phyloP scores from a whole-genome alignment of 1,140 invertebrate species.

The Berghia stephanieae region DNA sequence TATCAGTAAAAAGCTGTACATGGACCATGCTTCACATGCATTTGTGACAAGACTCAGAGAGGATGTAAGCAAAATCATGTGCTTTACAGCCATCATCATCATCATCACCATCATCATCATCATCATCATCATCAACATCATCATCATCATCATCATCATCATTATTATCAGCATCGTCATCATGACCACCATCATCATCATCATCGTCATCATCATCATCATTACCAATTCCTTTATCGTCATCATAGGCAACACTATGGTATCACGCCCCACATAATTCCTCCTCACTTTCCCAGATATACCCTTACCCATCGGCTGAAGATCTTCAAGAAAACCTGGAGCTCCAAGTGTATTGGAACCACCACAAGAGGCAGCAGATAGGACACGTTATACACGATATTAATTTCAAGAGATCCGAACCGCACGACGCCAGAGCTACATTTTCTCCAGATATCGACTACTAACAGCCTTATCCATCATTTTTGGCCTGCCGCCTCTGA shows the following conservation, averaged over 20 bases:
- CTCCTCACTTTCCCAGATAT: conserved; percentile 38
- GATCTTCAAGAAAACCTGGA: conserved; percentile 48
- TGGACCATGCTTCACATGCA: conserved; percentile 45
- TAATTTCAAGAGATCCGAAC: conserved; percentile 3
- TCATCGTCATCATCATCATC: background rate
- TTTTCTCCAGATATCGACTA: background rate
- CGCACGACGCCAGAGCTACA: conserved; percentile 21
- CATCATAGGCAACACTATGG: background rate
- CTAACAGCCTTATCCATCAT: background rate
- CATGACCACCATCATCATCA: too few relatives aligned
- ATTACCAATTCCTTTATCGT: background rate
- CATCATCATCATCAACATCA: background rate
- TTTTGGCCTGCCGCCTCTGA: too few relatives aligned
- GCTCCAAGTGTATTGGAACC: conserved; percentile 46
- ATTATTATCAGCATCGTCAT: too few relatives aligned
- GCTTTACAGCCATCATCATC: background rate
- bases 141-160: background rate
- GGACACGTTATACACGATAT: conserved; percentile 22
- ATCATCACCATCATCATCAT: conserved; percentile 7
- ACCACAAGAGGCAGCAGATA: conserved; percentile 37
- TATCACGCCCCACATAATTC: background rate
- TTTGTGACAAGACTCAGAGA: conserved; percentile 47
- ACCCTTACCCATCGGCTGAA: conserved; percentile 50
- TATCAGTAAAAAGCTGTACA: conserved; percentile 59
- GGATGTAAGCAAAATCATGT: conserved; percentile 37